phyloP scores from a whole-genome alignment of 2,888 invertebrate genomes.

The Caenorhabditis sp. region DNA sequence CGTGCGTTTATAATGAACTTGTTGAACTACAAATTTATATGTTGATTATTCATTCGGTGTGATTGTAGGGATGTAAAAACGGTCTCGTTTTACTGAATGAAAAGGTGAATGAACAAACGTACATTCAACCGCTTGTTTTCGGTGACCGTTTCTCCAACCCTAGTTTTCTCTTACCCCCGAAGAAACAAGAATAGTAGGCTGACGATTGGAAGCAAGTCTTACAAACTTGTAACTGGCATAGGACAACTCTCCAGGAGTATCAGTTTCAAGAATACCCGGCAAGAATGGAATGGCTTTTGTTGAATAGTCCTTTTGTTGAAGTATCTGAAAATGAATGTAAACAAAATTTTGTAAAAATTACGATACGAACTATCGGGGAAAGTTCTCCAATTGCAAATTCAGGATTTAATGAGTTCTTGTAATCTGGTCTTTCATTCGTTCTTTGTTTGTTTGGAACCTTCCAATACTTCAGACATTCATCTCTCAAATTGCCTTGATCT shows the following conservation, averaged over 20 bases:
- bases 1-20: not conserved
- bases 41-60: too few species aligned
- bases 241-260: not conserved
- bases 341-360: not conserved
- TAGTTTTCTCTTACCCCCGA: not conserved
- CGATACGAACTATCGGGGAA: not conserved
- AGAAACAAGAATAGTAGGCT: not conserved
- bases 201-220: not conserved
- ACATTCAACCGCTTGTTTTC: too few species aligned
- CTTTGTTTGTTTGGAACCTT: slow-evolving; percentile 56
- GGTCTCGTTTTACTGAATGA: too few species aligned
- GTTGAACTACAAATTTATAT: not conserved
- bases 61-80: too few species aligned
- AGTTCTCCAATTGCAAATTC: not conserved
- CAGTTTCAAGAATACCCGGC: not conserved
- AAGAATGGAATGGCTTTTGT: not conserved
- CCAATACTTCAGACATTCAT: slow-evolving; percentile 68
- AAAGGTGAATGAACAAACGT: too few species aligned
- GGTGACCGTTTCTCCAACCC: too few species aligned
- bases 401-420: not conserved
- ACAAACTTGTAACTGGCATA: not conserved
- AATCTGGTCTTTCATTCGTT: not conserved
- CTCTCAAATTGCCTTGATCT: slow-evolving; percentile 65
- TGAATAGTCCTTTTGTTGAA: not conserved
- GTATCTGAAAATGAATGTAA: not conserved